Evolutionary conservation across 1,140 invertebrate genomes (phyloP).

Genomic region (Geopemphigus sp.): DNA sequence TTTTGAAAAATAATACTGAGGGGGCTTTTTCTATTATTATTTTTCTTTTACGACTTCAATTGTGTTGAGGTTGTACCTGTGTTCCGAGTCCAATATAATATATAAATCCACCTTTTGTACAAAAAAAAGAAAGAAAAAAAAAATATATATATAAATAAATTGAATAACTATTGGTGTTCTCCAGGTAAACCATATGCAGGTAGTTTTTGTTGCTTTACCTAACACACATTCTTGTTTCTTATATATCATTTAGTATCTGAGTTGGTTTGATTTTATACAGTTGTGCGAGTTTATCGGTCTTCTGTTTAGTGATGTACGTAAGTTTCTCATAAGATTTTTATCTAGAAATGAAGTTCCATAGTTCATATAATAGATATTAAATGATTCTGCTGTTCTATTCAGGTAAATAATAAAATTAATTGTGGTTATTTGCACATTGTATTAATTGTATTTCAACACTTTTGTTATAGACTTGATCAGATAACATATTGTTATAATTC

Average conservation of each 20-base stretch:
- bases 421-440: background rate
- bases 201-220: constrained; percentile 12
- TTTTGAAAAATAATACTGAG: constrained; percentile 30
- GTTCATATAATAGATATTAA: background rate
- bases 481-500: background rate
- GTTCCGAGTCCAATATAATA: background rate
- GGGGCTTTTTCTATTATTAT: constrained; percentile 15
- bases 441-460: background rate
- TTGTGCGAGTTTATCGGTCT: background rate
- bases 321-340: background rate
- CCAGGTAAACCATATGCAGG: constrained; percentile 22
- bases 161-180: no score
- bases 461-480: background rate
- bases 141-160: background rate
- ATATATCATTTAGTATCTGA: constrained; percentile 5
- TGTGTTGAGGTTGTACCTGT: background rate
- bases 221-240: background rate
- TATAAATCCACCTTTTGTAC: constrained; percentile 41
- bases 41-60: constrained; percentile 23
- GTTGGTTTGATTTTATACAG: background rate
- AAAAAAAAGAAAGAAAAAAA: background rate
- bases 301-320: background rate
- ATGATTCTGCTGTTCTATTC: background rate
- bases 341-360: constrained; percentile 18
- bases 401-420: constrained; percentile 18